Conservation (phyloP, 2,113 vertebrate genomes). For the Balaenoptera acutorostrata region DNA sequence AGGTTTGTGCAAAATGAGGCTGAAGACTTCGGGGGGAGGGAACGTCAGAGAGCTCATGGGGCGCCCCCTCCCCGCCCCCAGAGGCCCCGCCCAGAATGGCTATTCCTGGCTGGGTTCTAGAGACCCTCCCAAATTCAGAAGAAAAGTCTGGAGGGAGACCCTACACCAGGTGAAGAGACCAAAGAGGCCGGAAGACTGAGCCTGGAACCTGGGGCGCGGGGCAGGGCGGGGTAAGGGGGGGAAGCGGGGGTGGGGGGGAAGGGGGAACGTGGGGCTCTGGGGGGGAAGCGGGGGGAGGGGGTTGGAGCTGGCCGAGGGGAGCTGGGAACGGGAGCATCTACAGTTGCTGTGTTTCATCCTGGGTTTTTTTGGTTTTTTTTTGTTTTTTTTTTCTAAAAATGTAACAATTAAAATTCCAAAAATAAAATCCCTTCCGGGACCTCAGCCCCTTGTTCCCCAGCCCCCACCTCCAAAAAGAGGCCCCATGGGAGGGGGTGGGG, state of each 20-base stretch:
- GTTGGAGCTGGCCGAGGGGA: background rate
- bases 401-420: conserved; percentile 74
- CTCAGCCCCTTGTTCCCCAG: conserved; percentile 31
- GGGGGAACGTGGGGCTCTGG: too few species aligned
- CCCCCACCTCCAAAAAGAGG: conserved; percentile 57
- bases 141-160: background rate
- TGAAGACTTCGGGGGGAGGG: conserved; percentile 61
- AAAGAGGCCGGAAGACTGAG: conserved; percentile 47
- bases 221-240: accelerated
- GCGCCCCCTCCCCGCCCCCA: background rate
- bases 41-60: background rate
- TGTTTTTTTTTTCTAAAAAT: conserved; percentile 70
- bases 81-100: conserved; percentile 27
- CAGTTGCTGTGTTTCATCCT: conserved; percentile 73
- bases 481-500: background rate
- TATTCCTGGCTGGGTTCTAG: conserved; percentile 17
- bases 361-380: background rate
- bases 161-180: background rate
- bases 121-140: background rate
- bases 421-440: conserved; percentile 63
- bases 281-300: accelerated
- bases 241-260: accelerated
- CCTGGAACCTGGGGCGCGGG: background rate
- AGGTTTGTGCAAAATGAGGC: conserved; percentile 60
- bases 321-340: conserved; percentile 50